A percentile compares a stretch with the other conserved stretches of the same genome.
Evolutionary conservation across 2,888 invertebrate species (phyloP).

Genomic region (Tanypteryx hageni): DNA sequence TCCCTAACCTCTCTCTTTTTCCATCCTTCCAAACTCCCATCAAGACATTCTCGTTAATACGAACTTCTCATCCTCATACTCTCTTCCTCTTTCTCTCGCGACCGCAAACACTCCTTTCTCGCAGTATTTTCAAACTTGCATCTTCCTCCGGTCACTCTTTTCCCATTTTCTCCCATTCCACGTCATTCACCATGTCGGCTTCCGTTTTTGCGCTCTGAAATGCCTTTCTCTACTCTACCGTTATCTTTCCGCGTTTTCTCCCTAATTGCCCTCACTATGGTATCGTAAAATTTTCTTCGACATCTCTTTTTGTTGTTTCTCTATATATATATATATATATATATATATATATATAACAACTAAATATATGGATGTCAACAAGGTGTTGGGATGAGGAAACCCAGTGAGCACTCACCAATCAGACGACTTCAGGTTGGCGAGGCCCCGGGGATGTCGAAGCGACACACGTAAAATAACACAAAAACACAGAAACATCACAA

Average conservation of each 20-base stretch:
- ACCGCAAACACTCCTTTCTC: background rate
- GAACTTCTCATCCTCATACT: slow-evolving; percentile 19
- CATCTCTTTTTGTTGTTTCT: background rate
- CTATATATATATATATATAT: no score
- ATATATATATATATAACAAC: no score
- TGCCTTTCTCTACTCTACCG: background rate
- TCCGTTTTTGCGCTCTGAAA: background rate
- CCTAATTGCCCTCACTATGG: background rate
- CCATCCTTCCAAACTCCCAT: slow-evolving; percentile 32
- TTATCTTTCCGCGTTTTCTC: background rate
- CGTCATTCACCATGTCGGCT: background rate
- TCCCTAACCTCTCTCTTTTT: background rate
- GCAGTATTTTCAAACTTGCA: background rate
- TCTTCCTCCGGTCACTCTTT: background rate
- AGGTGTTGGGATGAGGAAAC: no score
- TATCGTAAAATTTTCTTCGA: background rate
- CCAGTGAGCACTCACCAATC: no score
- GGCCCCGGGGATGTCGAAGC: no score
- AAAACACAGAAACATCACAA: no score
- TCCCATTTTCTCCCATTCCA: background rate
- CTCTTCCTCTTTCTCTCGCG: background rate
- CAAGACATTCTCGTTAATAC: slow-evolving; percentile 59
- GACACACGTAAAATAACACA: no score
- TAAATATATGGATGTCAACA: no score
- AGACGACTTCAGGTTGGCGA: no score